Base-by-base conservation (phyloP, 2,113 vertebrate genomes). In the Alexandromys fortis region DNA sequence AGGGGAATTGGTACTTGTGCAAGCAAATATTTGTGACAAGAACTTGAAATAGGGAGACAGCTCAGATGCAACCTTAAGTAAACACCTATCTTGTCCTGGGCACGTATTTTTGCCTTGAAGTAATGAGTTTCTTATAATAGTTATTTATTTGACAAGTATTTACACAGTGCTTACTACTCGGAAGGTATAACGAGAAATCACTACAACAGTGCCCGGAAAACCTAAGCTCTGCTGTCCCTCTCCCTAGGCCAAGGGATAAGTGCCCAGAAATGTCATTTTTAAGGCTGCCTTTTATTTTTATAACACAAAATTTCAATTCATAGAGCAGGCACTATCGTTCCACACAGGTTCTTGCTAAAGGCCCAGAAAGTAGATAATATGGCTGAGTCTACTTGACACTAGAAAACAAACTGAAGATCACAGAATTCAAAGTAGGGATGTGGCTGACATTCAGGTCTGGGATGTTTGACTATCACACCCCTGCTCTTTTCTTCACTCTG, bases 381-480 rank as follows among this genome's bases (percentile, higher is more conserved):
- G 83, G 14, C 12, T 82, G 72, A 82, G 76, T 90, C 38, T 97
- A 45, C 55, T 81, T 92, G 88, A 68, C 12, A 21, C 35, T 58
- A 78, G 47, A 83, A 90, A 49, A n/a, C 61, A 88, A 95, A 81
- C 4, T 73, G 35, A 94, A 35, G n/a, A 47, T 95, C 52, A 67
- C 35, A 92, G 21, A 87, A 72, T 19, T 83, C 49, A 78, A 77
- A 68, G 58, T 82, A 65, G 65, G 4, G 61, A 94, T 35, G 52
- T 70, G 76, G 45, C 38, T 81, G 38, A 68, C 95, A 90, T 76
- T 86, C 38, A 82, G n/a, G 58, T 55, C 10, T 63, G 88, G 22
- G 1, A 30, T 88, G 7, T 73, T 72, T 63, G 30, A 89, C 61
- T 76, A 26, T 7, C 38, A 47, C 52, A 68, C 22, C 19, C 22